These are phyloP conservation scores for Dione juno DNA, from an alignment of 2,888 invertebrate genomes.

Conservation along the genomic window DNA sequence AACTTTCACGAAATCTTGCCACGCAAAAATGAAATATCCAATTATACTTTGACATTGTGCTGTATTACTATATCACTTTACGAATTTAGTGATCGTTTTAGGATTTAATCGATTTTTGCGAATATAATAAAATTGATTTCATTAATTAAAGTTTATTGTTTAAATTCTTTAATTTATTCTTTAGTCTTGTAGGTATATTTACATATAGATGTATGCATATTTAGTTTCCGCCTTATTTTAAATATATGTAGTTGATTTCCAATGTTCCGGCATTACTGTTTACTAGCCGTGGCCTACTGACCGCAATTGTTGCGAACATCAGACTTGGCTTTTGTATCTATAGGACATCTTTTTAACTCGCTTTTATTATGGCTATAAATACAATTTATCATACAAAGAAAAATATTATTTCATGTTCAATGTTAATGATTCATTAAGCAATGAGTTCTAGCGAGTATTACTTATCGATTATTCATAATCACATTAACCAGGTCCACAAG, in stretches of 20 bases:
- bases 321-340: conserved; percentile 63
- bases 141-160: conserved; percentile 2
- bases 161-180: not conserved
- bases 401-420: conserved; percentile 3
- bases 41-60: not conserved
- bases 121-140: not conserved
- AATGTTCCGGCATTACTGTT: conserved; percentile 73
- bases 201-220: conserved; percentile 20
- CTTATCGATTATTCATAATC: conserved; percentile 11
- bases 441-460: conserved; percentile 6
- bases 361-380: conserved; percentile 1
- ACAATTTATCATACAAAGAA: conserved; percentile 3
- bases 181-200: not conserved
- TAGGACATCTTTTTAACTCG: conserved; percentile 48
- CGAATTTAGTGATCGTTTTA: not conserved
- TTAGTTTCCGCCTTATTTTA: conserved; percentile 36
- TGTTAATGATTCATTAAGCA: conserved; percentile 22
- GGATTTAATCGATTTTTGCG: not conserved
- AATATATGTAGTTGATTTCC: conserved; percentile 45
- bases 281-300: conserved; percentile 77
- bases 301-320: conserved; percentile 70
- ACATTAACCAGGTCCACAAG: not conserved
- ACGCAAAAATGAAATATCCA: not conserved
- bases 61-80: not conserved
- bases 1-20: conserved; percentile 70